Conservation (phyloP, 2,113 vertebrate species). For the Nesoenas mayeri region DNA sequence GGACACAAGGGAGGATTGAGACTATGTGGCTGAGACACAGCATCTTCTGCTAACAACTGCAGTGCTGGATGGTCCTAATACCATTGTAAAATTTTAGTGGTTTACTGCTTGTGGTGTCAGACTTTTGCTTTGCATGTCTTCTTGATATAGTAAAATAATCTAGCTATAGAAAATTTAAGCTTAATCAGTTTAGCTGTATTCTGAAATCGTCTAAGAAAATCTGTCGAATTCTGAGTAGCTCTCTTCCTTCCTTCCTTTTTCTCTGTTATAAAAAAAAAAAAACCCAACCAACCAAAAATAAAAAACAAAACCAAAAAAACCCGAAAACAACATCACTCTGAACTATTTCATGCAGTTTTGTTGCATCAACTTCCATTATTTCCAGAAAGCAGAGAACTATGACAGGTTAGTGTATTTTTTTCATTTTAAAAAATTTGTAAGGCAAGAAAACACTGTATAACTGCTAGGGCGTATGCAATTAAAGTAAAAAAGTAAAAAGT, state of each 20-base stretch:
- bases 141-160: background rate
- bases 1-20: background rate
- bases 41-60: background rate
- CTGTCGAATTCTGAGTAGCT: background rate
- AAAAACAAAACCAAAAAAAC: too few relatives aligned
- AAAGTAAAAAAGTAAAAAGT: background rate
- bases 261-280: background rate
- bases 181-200: background rate
- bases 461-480: background rate
- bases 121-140: background rate
- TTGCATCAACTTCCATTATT: background rate
- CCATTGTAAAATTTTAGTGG: background rate
- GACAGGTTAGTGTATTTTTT: background rate
- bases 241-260: background rate
- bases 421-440: rapidly evolving
- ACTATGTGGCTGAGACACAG: background rate
- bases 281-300: too few relatives aligned
- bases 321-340: too few relatives aligned
- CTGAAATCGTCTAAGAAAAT: background rate
- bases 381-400: background rate
- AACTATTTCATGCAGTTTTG: background rate
- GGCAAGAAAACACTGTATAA: background rate
- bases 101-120: background rate
- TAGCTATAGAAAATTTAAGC: background rate
- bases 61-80: background rate